A percentile compares a stretch with the other conserved stretches of the same genome.
Evolutionary conservation across 2,888 invertebrate species (phyloP).

Genomic region (Taenaris catops): DNA sequence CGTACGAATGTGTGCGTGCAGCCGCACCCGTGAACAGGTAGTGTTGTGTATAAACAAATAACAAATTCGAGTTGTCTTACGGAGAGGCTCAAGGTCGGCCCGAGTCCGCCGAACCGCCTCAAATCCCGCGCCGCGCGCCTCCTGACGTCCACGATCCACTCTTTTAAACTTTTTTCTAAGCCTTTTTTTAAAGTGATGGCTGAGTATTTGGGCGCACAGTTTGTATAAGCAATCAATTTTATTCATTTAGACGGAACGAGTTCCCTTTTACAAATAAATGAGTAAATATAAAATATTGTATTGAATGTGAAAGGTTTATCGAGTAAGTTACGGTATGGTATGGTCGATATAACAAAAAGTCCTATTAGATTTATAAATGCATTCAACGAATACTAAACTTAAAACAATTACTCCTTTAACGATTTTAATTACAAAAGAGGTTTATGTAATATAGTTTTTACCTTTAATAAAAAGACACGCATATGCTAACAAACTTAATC

Average conservation of each 20-base stretch:
- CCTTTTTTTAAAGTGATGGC: conserved; percentile 76
- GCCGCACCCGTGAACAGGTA: conserved; percentile 55
- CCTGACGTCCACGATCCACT: conserved; percentile 44
- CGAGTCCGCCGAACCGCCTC: conserved; percentile 36
- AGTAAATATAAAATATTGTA: conserved; percentile 55
- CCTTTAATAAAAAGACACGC: no score
- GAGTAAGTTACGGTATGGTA: conserved; percentile 35
- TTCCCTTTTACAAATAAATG: conserved; percentile 69
- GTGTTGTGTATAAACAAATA: conserved; percentile 79
- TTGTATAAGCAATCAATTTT: conserved; percentile 80
- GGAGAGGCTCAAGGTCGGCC: conserved; percentile 66
- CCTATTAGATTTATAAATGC: no score
- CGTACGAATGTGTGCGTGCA: conserved; percentile 28
- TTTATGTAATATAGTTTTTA: no score
- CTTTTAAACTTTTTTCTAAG: conserved; percentile 60
- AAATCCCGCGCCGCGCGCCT: conserved; percentile 36
- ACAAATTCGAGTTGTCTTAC: conserved; percentile 77
- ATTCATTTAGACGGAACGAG: conserved; percentile 75
- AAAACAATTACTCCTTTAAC: no score
- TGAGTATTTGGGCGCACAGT: conserved; percentile 77
- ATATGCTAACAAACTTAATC: no score
- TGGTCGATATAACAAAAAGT: no score
- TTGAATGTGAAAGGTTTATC: conserved; percentile 37
- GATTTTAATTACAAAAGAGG: no score
- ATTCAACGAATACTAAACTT: no score